These are phyloP conservation scores for Eleginops maclovinus DNA, from an alignment of 2,113 vertebrate species.

Conservation along the genomic window DNA sequence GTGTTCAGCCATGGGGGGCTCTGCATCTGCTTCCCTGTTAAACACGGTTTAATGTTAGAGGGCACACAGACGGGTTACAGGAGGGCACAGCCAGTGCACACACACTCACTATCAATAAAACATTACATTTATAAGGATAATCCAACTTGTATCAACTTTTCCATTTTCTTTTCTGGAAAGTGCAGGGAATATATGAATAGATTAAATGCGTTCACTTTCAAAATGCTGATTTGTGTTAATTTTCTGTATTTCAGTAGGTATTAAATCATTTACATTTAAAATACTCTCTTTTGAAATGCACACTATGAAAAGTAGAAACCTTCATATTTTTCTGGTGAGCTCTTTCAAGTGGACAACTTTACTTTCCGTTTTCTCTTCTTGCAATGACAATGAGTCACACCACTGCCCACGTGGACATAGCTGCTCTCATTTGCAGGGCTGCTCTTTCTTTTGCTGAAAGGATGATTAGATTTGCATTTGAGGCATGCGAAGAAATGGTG, in stretches of 20 bases:
- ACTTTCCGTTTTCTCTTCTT: not conserved
- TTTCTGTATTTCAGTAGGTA: not conserved
- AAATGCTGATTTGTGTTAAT: not conserved
- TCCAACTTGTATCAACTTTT: not conserved
- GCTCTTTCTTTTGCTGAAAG: not conserved
- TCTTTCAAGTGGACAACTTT: not conserved
- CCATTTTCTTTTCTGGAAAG: not conserved
- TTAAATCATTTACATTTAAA: too few species aligned
- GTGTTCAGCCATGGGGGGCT: constrained; percentile 3
- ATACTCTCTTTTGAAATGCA: too few species aligned
- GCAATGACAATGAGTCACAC: not conserved
- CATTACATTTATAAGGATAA: not conserved
- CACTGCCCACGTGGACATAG: not conserved
- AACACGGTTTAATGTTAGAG: not conserved
- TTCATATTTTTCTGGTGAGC: not conserved
- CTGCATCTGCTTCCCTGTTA: constrained; percentile 15
- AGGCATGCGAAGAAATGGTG: not conserved
- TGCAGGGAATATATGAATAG: not conserved
- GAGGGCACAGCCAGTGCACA: not conserved
- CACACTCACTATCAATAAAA: not conserved
- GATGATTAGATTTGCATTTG: not conserved
- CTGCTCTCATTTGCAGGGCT: not conserved
- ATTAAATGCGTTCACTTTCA: not conserved
- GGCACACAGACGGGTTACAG: constrained; percentile 9
- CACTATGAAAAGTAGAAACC: not conserved